phyloP scores from a whole-genome alignment of 2,113 vertebrate species.

The Microtus montanus region DNA sequence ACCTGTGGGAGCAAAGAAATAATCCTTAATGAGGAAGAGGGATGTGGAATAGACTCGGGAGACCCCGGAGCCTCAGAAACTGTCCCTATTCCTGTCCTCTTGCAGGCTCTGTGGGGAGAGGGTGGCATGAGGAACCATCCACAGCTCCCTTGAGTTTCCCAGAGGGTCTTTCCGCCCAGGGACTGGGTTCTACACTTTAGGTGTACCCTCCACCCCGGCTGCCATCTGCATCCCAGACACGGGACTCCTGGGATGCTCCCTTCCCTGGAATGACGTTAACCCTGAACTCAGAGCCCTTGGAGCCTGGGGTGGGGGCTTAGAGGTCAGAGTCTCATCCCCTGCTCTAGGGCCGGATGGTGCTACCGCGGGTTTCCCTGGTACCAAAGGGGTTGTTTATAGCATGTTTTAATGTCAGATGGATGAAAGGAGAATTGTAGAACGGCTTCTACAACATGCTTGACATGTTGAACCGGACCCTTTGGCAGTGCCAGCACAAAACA shows the following conservation, averaged over 20 bases:
- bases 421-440: neutral
- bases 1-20: neutral
- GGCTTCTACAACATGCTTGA: neutral
- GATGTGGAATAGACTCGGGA: neutral
- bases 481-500: neutral
- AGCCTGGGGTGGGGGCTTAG: neutral
- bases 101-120: too few relatives aligned
- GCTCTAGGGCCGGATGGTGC: neutral
- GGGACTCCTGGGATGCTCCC: neutral
- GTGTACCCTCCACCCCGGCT: neutral
- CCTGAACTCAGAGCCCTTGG: neutral
- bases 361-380: neutral
- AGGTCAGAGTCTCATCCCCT: neutral
- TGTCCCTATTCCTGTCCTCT: neutral
- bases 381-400: neutral
- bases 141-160: neutral
- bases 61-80: neutral
- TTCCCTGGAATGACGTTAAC: neutral
- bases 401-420: slow-evolving; percentile 19
- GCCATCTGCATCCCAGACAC: neutral
- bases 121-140: neutral
- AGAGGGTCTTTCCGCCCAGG: neutral
- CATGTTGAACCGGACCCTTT: slow-evolving; percentile 1
- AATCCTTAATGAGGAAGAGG: too few relatives aligned
- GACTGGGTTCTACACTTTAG: neutral